Evolutionary conservation across 2,888 invertebrate species (phyloP).

Genomic region (Brachyopa scutellaris): DNA sequence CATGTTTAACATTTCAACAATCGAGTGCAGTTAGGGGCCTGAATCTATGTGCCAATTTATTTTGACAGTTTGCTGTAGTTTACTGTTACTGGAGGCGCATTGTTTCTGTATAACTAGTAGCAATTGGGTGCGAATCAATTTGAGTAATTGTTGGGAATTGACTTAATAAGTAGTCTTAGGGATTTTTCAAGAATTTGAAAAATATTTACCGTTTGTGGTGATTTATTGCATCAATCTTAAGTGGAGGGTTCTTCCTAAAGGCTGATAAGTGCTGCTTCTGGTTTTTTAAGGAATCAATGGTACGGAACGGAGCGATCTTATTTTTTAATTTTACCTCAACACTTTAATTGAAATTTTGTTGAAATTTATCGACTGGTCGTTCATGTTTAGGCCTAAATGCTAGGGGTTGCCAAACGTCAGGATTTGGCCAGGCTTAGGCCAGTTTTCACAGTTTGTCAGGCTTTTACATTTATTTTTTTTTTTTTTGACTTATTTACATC

Average conservation of each 20-base stretch:
- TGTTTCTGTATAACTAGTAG: constrained; percentile 45
- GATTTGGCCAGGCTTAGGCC: too few species aligned
- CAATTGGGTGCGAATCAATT: constrained; percentile 60
- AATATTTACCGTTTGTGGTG: not conserved
- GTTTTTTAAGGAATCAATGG: too few species aligned
- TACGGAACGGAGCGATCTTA: too few species aligned
- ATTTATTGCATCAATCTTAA: not conserved
- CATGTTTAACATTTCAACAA: constrained; percentile 18
- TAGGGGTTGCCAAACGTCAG: too few species aligned
- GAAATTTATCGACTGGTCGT: too few species aligned
- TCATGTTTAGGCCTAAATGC: too few species aligned
- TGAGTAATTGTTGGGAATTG: constrained; percentile 49
- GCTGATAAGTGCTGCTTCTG: not conserved
- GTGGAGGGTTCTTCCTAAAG: not conserved
- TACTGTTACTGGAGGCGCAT: constrained; percentile 26
- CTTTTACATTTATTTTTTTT: too few species aligned
- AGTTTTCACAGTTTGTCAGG: too few species aligned
- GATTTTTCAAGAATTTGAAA: constrained; percentile 14
- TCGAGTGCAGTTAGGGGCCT: not conserved
- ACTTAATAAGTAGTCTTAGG: constrained; percentile 29
- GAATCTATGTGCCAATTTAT: constrained; percentile 31
- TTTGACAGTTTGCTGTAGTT: constrained; percentile 40
- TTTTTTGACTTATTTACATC: too few species aligned
- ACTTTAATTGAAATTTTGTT: too few species aligned
- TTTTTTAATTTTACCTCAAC: too few species aligned